Evolutionary conservation across 2,113 vertebrate species (phyloP).

Genomic region (Electrona antarctica): DNA sequence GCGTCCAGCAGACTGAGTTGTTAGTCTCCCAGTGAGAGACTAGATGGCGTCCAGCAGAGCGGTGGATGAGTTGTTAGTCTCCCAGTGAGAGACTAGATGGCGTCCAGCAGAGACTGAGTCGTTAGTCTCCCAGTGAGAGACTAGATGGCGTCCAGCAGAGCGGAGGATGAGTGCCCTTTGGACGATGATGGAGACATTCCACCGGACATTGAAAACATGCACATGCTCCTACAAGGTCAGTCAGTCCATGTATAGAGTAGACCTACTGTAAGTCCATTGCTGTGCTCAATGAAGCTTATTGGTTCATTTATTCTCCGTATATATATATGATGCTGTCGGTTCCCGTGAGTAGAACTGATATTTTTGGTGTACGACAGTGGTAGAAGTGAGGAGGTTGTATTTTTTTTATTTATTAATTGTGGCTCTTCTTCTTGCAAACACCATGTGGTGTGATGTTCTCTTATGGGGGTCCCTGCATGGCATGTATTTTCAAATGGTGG

Average conservation of each 20-base stretch:
- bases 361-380: too few species aligned
- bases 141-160: constrained; percentile 16
- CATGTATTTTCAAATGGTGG: too few species aligned
- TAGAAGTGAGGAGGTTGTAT: too few species aligned
- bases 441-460: too few species aligned
- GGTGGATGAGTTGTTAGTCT: not conserved
- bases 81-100: not conserved
- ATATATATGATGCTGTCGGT: too few species aligned
- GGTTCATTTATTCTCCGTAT: too few species aligned
- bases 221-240: constrained; percentile 78
- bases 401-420: too few species aligned
- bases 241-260: not conserved
- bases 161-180: constrained; percentile 18
- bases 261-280: too few species aligned
- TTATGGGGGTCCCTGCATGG: too few species aligned
- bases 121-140: not conserved
- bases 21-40: not conserved
- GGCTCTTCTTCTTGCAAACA: too few species aligned
- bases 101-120: constrained; percentile 1
- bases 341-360: too few species aligned
- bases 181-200: constrained; percentile 51
- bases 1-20: constrained; percentile 14
- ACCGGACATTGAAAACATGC: constrained; percentile 73
- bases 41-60: not conserved
- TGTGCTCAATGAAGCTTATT: too few species aligned